These are phyloP conservation scores for Globodera ellingtonae DNA, from an alignment of 1,140 invertebrate genomes.

Conservation along the genomic window DNA sequence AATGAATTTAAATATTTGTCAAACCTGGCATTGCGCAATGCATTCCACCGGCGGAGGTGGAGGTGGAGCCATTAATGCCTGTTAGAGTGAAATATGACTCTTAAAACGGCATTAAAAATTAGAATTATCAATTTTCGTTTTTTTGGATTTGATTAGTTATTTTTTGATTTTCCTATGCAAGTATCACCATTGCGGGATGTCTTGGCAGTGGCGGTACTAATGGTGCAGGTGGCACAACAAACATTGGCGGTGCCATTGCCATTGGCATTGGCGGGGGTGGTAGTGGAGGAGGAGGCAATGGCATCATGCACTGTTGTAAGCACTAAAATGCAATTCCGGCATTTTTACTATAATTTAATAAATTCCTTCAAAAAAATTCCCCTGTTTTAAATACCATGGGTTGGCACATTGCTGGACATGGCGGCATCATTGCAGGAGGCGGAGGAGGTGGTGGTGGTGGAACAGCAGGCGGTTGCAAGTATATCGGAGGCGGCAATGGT, in stretches of 20 bases:
- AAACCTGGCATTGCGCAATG: neutral
- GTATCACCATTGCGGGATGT: neutral
- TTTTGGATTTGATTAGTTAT: neutral
- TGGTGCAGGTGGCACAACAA: conserved; percentile 7
- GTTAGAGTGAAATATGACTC: too few relatives aligned
- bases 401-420: neutral
- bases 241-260: conserved; percentile 8
- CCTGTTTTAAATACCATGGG: neutral
- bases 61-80: conserved; percentile 4
- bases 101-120: neutral
- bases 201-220: neutral
- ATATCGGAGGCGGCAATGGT: conserved; percentile 9
- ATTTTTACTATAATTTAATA: neutral
- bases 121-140: neutral
- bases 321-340: neutral
- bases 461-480: neutral
- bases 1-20: neutral
- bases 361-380: too few relatives aligned
- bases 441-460: conserved; percentile 2
- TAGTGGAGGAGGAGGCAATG: neutral
- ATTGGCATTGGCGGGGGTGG: neutral
- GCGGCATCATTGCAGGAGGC: neutral
- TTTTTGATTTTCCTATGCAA: neutral
- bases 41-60: neutral
- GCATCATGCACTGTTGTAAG: neutral